Base-by-base conservation (phyloP, 53 echinoderm and acorn worm species). In the Actinopyga echinites region DNA sequence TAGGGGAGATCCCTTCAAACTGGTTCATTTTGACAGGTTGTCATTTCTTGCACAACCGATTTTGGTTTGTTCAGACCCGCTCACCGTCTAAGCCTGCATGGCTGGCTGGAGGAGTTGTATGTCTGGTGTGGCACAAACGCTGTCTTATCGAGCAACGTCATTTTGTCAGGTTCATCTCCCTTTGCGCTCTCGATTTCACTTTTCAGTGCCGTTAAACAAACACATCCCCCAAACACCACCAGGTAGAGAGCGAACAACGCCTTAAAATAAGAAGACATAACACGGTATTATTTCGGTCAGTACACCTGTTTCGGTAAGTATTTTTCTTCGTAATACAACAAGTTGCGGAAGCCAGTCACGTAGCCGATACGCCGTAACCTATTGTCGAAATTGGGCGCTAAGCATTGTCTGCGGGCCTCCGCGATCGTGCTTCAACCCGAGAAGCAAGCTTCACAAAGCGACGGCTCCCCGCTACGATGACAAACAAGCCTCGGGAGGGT, bases 401-500 rank as follows among this genome's bases (percentile, higher is more conserved):
- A 55, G 77, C 56, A 31, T 56, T 56, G 77, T 77, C 77, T 77
- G 77, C 77, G 56, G 77, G 77, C 77, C 33, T 30, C 77, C 30
- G 13, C 25, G 77, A 77, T 77, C 77, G 77, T 77, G 77, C 77
- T 31, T 77, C 21, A 25, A 19, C 26, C 55, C 55, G 31, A 77
- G 54, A n/a, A 31, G 77, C 15, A 30, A 49, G 77, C 28, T 54
- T 29, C 77, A 56, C 55, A 55, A 30, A 26, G 25, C 77, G 77
- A 55, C 26, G 77, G 56, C 77, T 77, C 49, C 77, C 77, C 56
- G 77, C 77, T 77, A 77, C 77, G 77, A 77, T 77, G 77, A 77
- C 77, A 77, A 77, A 77, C 77, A 77, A 77, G 77, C 77, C 77
- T 56, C 77, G 77, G 77, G 77, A 77, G 77, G 77, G 77, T 29